phyloP scores from a whole-genome alignment of 2,797 vertebrate genomes.

The Melanotaenia maccullochi region DNA sequence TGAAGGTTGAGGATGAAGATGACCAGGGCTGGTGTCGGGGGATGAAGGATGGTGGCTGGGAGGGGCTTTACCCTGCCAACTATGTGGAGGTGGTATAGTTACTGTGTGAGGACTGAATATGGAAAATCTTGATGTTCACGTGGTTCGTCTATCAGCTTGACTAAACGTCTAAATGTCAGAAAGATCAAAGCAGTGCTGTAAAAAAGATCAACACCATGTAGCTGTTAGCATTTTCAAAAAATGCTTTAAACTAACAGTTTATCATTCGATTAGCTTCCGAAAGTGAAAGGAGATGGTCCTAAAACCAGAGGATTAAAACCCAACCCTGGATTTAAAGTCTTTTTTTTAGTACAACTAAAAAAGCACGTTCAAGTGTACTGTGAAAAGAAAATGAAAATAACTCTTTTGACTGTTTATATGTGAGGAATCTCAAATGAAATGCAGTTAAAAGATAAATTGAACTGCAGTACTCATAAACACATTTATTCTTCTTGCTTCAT shows the following conservation, averaged over 20 bases:
- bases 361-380: neutral
- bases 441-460: neutral
- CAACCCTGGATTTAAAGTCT: neutral
- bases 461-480: neutral
- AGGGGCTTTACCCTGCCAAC: slow-evolving; percentile 86
- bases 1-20: slow-evolving; percentile 86
- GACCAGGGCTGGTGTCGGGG: slow-evolving; percentile 88
- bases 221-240: slow-evolving; percentile 33
- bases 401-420: neutral
- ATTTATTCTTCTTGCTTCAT: neutral
- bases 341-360: neutral
- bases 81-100: slow-evolving; percentile 82
- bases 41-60: slow-evolving; percentile 81
- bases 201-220: slow-evolving; percentile 25
- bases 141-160: slow-evolving; percentile 27
- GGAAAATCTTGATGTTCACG: slow-evolving; percentile 15
- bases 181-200: slow-evolving; percentile 23
- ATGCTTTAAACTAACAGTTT: neutral
- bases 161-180: slow-evolving; percentile 7
- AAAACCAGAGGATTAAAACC: neutral
- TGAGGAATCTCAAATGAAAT: neutral
- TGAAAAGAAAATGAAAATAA: neutral
- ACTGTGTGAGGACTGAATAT: neutral
- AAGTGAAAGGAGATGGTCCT: too few relatives aligned
- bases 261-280: neutral